These are phyloP conservation scores for Pachyramphus minor DNA, from an alignment of 2,113 vertebrate species.

Conservation along the genomic window DNA sequence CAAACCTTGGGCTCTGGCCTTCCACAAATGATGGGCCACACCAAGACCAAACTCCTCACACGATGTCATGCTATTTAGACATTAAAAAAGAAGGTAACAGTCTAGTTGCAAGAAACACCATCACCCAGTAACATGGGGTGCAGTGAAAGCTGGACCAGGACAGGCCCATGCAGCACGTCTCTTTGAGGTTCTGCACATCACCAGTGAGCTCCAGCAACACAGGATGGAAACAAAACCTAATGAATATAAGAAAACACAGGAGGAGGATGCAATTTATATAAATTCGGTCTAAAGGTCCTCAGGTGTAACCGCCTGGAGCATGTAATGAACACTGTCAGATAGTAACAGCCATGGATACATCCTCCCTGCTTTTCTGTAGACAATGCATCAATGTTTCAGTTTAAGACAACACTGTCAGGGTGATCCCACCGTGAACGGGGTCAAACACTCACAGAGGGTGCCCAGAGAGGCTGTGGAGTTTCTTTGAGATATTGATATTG, in stretches of 20 bases:
- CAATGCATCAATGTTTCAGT: background rate
- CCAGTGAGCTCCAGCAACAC: background rate
- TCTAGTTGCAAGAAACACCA: background rate
- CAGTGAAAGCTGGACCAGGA: background rate
- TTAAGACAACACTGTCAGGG: background rate
- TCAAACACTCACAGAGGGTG: background rate
- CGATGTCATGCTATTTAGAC: background rate
- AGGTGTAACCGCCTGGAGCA: background rate
- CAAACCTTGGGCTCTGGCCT: background rate
- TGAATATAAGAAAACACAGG: background rate
- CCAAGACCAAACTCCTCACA: background rate
- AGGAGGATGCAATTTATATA: background rate
- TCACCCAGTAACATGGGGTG: background rate
- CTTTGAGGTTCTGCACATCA: background rate
- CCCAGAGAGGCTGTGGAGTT: background rate
- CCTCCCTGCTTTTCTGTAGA: background rate
- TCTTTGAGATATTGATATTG: background rate
- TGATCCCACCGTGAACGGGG: background rate
- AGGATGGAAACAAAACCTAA: background rate
- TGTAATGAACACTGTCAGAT: background rate
- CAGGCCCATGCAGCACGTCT: rapidly evolving
- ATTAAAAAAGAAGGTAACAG: background rate
- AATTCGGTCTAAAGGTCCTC: background rate
- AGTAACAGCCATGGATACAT: background rate
- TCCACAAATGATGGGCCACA: background rate